These are phyloP conservation scores for Uropsilus gracilis DNA, from an alignment of 2,113 vertebrate species.

Conservation along the genomic window DNA sequence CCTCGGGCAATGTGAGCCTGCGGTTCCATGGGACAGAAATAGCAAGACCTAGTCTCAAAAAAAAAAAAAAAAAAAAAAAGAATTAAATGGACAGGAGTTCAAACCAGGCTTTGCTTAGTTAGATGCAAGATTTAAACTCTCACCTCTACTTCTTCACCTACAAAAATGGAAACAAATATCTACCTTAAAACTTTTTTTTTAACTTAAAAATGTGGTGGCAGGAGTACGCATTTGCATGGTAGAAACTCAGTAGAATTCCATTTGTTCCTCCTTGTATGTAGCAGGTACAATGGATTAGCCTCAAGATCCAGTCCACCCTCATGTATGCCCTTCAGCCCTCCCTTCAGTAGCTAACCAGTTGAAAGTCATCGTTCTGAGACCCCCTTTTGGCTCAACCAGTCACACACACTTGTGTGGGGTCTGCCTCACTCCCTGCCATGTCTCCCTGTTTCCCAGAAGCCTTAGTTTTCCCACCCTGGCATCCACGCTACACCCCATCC, in stretches of 20 bases:
- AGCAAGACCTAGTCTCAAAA: no score
- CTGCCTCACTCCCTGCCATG: not conserved
- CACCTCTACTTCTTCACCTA: not conserved
- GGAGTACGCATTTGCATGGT: not conserved
- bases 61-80: no score
- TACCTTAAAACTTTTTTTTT: not conserved
- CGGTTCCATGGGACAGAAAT: no score
- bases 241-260: not conserved
- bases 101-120: not conserved
- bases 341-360: not conserved
- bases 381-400: not conserved
- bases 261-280: not conserved
- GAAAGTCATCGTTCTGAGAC: not conserved
- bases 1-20: no score
- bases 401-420: not conserved
- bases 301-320: not conserved
- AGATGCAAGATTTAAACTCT: constrained; percentile 12
- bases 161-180: not conserved
- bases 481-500: not conserved
- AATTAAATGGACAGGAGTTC: not conserved
- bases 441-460: not conserved
- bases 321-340: not conserved
- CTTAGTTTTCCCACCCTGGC: not conserved
- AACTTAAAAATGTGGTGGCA: constrained; percentile 14
- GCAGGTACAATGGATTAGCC: not conserved